Base-by-base conservation (phyloP, 2,888 invertebrate genomes). In the Apamea monoglypha region DNA sequence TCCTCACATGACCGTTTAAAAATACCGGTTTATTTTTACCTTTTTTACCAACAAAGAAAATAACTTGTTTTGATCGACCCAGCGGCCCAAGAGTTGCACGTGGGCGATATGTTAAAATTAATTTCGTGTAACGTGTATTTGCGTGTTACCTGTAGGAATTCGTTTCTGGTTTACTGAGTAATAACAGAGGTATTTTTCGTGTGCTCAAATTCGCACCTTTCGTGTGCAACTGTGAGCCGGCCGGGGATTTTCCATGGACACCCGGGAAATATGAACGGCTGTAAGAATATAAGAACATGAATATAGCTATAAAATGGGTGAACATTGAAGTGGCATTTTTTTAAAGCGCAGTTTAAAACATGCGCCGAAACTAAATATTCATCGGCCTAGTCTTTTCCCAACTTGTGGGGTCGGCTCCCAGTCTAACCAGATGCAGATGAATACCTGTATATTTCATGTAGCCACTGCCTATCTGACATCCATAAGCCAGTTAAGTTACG, bases 151-250 rank as follows among this genome's bases (percentile, higher is more conserved):
- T 91, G 91, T 81, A 89, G 94, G 95, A 95, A 95, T 95, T 93
- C 86, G 94, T 88, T 91, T 95, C 95, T 95, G 96, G 94, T 93
- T 80, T 91, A 93, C 92, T 96, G 95, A 96, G 94, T 95, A 95
- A 95, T 90, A 93, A 88, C 88, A 82, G 76, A 94, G 92, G 92
- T 92, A 96, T 96, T 91, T 90, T 83, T 90, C 82, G 81, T 81
- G 88, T 85, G 87, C 85, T 90, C 78, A 83, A 83, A 89, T 88
- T 88, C 86, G 69, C 88, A 86, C 88, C 83, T 82, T 80, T 87
- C 89, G 90, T 92, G 90, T 89, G 91, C 91, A 90, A 90, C 90
- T 76, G 81, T 82, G 78, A 69, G 74, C 67, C 63, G 36, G 71
- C 64, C 61, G 80, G 85, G 83, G 74, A 86, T 88, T 91, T 88